Evolutionary conservation across 2,113 vertebrate species (phyloP).

Genomic region (Coptodon bakossiorum): DNA sequence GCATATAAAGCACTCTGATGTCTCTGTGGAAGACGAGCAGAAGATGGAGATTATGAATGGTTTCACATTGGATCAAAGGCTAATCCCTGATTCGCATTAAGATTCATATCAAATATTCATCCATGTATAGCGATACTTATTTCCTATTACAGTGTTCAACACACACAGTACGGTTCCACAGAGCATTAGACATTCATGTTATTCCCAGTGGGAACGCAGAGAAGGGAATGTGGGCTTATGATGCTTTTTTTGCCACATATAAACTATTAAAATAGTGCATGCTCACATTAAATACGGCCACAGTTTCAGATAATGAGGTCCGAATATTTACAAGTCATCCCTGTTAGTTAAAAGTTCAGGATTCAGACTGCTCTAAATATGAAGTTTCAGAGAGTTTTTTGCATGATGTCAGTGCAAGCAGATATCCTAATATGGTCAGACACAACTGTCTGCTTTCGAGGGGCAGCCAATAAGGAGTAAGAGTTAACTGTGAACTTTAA

Average conservation of each 20-base stretch:
- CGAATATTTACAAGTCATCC: background rate
- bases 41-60: background rate
- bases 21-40: conserved; percentile 68
- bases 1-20: conserved; percentile 81
- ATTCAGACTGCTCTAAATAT: background rate
- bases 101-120: background rate
- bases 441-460: background rate
- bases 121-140: background rate
- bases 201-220: background rate
- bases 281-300: background rate
- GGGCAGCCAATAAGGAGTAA: background rate
- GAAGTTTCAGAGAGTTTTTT: background rate
- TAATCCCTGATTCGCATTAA: background rate
- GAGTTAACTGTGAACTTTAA: background rate
- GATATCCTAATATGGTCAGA: background rate
- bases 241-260: background rate
- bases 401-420: background rate
- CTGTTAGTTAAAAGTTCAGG: background rate
- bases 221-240: background rate
- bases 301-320: background rate
- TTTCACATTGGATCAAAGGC: background rate
- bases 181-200: background rate
- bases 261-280: background rate
- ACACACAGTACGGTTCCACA: background rate
- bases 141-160: background rate